Evolutionary conservation across 2,113 vertebrate genomes (phyloP).

Genomic region (Oenanthe oenanthe): DNA sequence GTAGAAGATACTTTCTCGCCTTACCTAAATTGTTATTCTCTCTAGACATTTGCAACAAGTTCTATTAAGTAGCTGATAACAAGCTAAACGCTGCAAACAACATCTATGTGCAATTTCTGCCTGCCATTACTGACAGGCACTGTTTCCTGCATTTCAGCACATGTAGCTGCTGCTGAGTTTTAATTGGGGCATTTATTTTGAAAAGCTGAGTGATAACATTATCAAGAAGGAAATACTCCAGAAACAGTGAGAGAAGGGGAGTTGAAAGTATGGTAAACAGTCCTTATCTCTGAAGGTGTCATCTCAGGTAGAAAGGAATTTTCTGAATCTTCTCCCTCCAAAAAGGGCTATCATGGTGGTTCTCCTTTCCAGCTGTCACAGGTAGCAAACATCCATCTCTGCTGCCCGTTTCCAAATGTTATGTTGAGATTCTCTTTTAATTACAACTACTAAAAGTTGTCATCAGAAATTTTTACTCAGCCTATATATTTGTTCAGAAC

Average conservation of each 20-base stretch:
- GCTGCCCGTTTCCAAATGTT: not conserved
- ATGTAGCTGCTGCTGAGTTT: not conserved
- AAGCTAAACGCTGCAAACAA: not conserved
- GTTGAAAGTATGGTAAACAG: not conserved
- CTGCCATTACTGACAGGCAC: not conserved
- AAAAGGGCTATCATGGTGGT: not conserved
- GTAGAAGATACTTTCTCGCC: not conserved
- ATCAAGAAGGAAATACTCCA: not conserved
- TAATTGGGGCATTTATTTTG: not conserved
- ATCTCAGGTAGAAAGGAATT: not conserved
- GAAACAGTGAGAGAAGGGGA: not conserved
- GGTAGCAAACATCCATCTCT: not conserved
- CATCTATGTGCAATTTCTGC: not conserved
- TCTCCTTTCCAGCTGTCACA: not conserved
- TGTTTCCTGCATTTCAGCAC: not conserved
- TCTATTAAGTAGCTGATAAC: not conserved
- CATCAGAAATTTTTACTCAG: not conserved
- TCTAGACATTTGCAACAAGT: not conserved
- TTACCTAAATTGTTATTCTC: not conserved
- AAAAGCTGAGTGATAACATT: not conserved
- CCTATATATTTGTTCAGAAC: not conserved
- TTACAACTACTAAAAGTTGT: not conserved
- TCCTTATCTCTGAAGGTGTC: too few relatives aligned
- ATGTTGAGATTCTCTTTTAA: not conserved
- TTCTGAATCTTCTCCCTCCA: not conserved